phyloP scores from a whole-genome alignment of 2,888 invertebrate genomes.

The Euclidia mi region DNA sequence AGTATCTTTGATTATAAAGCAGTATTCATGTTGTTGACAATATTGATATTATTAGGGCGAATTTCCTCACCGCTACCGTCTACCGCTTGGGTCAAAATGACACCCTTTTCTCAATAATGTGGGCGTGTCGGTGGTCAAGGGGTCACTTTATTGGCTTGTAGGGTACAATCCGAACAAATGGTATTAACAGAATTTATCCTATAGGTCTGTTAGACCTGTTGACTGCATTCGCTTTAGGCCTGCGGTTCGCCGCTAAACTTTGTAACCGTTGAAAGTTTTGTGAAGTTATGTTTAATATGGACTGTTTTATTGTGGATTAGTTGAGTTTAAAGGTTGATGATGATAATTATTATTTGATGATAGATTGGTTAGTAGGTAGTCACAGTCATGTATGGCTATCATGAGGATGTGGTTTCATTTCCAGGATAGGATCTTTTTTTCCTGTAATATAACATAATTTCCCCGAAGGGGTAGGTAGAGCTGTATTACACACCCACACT shows the following conservation, averaged over 20 bases:
- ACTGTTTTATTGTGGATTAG: background rate
- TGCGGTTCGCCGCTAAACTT: conserved; percentile 1
- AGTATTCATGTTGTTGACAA: too few relatives aligned
- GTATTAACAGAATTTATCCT: conserved; percentile 39
- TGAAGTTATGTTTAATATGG: background rate
- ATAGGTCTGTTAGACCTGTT: conserved; percentile 55
- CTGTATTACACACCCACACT: too few relatives aligned
- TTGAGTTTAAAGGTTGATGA: too few relatives aligned
- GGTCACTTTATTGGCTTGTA: conserved; percentile 53
- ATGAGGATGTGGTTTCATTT: too few relatives aligned
- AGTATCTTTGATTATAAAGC: too few relatives aligned
- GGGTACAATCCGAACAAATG: conserved; percentile 39
- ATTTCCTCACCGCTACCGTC: conserved; percentile 10
- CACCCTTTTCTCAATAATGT: conserved; percentile 57
- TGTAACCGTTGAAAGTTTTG: background rate
- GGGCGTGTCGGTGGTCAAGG: conserved; percentile 65
- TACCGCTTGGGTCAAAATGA: conserved; percentile 39
- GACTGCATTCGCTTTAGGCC: conserved; percentile 27
- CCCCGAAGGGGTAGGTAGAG: too few relatives aligned
- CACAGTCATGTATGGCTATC: too few relatives aligned
- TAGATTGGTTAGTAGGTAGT: too few relatives aligned
- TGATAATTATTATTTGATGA: too few relatives aligned
- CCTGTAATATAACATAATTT: too few relatives aligned
- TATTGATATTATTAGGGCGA: too few relatives aligned
- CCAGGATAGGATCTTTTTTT: too few relatives aligned